Conservation (phyloP, 2,888 invertebrate species). For the Pediacus dermestoides region DNA sequence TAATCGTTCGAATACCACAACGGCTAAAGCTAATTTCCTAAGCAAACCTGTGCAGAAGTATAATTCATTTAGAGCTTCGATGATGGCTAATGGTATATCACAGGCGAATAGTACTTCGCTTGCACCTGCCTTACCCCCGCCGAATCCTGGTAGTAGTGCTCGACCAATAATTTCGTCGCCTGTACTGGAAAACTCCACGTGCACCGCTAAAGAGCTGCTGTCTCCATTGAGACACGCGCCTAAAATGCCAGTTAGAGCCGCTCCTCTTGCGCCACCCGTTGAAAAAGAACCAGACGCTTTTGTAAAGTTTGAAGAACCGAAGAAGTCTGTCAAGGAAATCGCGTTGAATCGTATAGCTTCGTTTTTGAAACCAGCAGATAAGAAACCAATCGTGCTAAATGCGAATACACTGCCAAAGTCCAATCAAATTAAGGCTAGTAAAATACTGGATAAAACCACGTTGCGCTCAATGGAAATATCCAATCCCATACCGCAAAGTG, state of each 20-base stretch:
- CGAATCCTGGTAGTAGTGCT: constrained; percentile 59
- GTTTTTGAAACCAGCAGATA: constrained; percentile 63
- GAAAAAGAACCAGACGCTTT: constrained; percentile 15
- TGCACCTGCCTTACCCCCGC: constrained; percentile 60
- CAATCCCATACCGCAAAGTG: constrained; percentile 71
- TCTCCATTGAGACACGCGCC: constrained; percentile 61
- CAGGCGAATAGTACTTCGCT: constrained; percentile 47
- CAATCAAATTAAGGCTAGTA: constrained; percentile 59
- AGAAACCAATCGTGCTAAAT: constrained; percentile 54
- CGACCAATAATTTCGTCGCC: constrained; percentile 80
- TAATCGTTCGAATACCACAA: constrained; percentile 21
- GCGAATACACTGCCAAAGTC: constrained; percentile 59
- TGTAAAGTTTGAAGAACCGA: constrained; percentile 55
- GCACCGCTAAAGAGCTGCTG: constrained; percentile 70
- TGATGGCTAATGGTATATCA: constrained; percentile 47
- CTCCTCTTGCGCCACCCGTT: constrained; percentile 57
- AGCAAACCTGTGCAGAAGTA: constrained; percentile 35
- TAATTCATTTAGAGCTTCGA: constrained; percentile 47
- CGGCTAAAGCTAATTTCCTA: constrained; percentile 28
- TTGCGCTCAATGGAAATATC: constrained; percentile 78
- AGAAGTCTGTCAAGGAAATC: constrained; percentile 52
- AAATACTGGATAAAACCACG: constrained; percentile 66
- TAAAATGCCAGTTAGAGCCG: constrained; percentile 58
- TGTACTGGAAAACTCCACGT: constrained; percentile 76
- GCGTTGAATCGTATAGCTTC: constrained; percentile 71